Evolutionary conservation across 35 echinoderm and acorn worm genomes (phyloP).

Genomic region (Holothuria glaberrima): DNA sequence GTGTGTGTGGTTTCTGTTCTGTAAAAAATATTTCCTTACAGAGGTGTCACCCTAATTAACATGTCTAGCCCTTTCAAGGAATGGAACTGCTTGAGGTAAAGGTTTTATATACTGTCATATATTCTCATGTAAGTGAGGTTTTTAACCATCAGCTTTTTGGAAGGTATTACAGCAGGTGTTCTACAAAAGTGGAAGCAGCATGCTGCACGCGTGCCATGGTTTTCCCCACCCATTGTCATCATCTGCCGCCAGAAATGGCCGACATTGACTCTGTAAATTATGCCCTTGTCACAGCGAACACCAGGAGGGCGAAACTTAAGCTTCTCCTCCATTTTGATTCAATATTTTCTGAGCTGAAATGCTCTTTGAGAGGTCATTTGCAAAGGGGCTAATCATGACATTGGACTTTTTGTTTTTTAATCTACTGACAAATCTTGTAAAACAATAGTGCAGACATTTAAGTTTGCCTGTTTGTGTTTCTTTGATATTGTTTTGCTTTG

Average conservation of each 20-base stretch:
- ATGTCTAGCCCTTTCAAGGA: no score
- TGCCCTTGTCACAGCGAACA: constrained; percentile 12
- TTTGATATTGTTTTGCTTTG: constrained; percentile 24
- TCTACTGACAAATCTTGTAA: background rate
- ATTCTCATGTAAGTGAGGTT: no score
- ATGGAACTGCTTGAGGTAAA: no score
- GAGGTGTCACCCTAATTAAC: no score
- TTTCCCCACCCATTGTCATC: background rate
- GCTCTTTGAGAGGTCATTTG: background rate
- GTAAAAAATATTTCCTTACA: no score
- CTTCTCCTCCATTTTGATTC: background rate
- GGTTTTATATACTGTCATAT: no score
- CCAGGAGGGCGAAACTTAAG: constrained; percentile 23
- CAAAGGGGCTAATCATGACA: no score
- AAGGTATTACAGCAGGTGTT: background rate
- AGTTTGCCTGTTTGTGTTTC: background rate
- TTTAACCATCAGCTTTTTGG: no score
- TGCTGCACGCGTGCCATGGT: background rate
- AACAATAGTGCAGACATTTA: constrained; percentile 21
- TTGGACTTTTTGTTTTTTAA: background rate
- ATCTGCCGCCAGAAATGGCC: background rate
- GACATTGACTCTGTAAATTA: constrained; percentile 4
- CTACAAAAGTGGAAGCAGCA: background rate
- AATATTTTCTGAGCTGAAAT: background rate
- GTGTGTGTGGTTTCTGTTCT: background rate